Conservation (phyloP, 2,797 vertebrate species). For the Darevskia mixta region DNA sequence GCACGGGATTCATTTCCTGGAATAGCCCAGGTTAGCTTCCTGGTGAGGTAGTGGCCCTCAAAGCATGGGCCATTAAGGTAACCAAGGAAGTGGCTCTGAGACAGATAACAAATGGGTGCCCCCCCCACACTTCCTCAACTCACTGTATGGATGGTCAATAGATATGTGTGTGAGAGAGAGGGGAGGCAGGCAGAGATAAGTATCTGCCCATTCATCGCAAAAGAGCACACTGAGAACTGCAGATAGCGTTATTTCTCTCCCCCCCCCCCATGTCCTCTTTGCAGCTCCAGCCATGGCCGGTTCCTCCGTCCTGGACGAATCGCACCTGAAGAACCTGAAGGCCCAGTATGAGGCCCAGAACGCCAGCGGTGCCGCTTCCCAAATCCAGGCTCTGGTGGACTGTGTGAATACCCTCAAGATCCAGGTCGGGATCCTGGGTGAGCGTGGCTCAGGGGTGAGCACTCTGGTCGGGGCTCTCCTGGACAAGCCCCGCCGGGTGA, state of each 20-base stretch:
- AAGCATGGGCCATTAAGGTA: too few species aligned
- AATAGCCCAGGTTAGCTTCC: too few species aligned
- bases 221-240: background rate
- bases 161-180: too few species aligned
- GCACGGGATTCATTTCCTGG: too few species aligned
- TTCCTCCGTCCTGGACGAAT: background rate
- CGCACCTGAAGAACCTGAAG: background rate
- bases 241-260: too few species aligned
- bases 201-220: background rate
- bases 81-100: too few species aligned
- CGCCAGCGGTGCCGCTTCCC: background rate
- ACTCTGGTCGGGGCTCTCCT: background rate
- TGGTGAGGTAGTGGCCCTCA: too few species aligned
- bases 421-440: slow-evolving; percentile 23
- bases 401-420: background rate
- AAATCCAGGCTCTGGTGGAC: slow-evolving; percentile 25
- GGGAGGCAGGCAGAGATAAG: too few species aligned
- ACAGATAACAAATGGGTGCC: too few species aligned
- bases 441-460: background rate
- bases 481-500: background rate
- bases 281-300: slow-evolving; percentile 13
- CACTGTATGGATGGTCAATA: too few species aligned
- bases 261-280: too few species aligned
- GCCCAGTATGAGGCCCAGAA: background rate
- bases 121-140: too few species aligned